Conservation (phyloP, 2,888 invertebrate species). For the Eupithecia insigniata region DNA sequence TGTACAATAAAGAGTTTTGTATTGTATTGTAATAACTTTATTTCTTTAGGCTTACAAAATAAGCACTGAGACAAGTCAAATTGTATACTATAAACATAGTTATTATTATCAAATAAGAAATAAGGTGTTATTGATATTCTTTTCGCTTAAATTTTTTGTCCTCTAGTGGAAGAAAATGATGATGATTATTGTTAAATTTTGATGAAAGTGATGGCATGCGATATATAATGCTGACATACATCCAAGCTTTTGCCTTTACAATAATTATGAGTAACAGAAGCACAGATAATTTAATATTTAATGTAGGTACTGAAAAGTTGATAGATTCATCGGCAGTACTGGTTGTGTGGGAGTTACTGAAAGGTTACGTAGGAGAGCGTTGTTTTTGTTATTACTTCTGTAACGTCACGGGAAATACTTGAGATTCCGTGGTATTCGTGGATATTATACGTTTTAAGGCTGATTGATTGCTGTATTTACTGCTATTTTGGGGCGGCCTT, state of each 20-base stretch:
- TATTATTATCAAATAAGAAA: too few relatives aligned
- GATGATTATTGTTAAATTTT: too few relatives aligned
- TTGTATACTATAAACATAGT: too few relatives aligned
- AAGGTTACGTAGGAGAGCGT: not conserved
- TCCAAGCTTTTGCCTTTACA: not conserved
- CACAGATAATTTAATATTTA: not conserved
- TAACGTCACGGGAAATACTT: constrained; percentile 6
- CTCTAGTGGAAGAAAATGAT: too few relatives aligned
- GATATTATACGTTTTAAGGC: not conserved
- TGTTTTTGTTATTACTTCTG: constrained; percentile 11
- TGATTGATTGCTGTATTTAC: constrained; percentile 3
- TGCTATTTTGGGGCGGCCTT: not conserved
- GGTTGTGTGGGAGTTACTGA: not conserved
- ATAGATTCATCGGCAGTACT: not conserved
- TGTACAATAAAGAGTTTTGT: too few relatives aligned
- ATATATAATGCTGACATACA: too few relatives aligned
- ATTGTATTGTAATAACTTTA: too few relatives aligned
- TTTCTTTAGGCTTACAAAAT: too few relatives aligned
- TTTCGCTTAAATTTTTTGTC: too few relatives aligned
- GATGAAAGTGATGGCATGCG: too few relatives aligned
- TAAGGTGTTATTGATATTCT: too few relatives aligned
- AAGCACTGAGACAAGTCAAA: too few relatives aligned
- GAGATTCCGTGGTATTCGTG: constrained; percentile 8
- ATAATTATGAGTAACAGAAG: not conserved
- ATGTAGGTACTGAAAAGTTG: not conserved